These are phyloP conservation scores for Anguilla megastoma DNA, from an alignment of 2,797 vertebrate species.

Conservation along the genomic window DNA sequence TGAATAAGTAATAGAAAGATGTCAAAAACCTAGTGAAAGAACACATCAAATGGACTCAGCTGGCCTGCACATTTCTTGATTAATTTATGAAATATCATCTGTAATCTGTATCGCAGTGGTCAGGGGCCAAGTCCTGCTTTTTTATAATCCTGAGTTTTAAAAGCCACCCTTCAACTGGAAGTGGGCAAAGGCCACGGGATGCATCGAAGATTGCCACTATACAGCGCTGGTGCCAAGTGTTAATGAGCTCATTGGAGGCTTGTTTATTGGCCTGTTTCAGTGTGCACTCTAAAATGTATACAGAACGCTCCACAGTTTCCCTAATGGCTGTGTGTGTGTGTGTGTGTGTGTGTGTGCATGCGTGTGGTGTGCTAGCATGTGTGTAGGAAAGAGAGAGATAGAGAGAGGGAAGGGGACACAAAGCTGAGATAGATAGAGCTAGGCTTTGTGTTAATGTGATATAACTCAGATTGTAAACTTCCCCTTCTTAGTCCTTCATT, in stretches of 20 bases:
- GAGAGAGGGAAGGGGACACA: not conserved
- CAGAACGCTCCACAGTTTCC: not conserved
- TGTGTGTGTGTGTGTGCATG: too few species aligned
- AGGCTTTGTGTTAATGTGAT: not conserved
- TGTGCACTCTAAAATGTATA: not conserved
- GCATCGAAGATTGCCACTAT: conserved; percentile 60
- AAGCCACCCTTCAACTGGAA: conserved; percentile 4
- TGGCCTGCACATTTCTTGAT: not conserved
- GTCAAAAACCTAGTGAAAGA: not conserved
- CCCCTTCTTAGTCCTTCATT: not conserved
- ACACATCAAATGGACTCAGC: not conserved
- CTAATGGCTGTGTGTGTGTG: not conserved
- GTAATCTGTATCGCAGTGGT: not conserved
- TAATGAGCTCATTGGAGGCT: conserved; percentile 67
- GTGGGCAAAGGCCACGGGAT: conserved; percentile 52
- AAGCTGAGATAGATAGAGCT: not conserved
- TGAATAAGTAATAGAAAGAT: not conserved
- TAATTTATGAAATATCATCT: not conserved
- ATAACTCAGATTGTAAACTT: not conserved
- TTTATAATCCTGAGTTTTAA: not conserved
- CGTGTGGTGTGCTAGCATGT: too few species aligned
- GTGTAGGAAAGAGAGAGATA: too few species aligned
- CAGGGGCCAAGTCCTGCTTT: not conserved
- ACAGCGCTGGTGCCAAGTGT: conserved; percentile 46
- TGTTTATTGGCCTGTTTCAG: conserved; percentile 49